Evolutionary conservation across 2,797 vertebrate species (phyloP).

Genomic region (Manis crassicaudata): DNA sequence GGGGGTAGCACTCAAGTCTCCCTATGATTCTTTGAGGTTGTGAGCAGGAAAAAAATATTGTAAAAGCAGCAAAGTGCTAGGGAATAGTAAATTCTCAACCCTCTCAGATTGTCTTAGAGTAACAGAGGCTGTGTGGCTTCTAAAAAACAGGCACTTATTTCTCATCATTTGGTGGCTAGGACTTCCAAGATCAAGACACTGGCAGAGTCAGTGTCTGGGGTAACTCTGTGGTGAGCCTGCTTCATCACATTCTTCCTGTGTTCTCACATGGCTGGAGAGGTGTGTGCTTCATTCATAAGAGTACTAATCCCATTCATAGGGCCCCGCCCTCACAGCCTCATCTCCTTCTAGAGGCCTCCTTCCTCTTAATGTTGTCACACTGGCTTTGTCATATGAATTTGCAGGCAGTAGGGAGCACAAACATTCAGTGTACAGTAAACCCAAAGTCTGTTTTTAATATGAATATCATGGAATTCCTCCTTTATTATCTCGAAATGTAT

Average conservation of each 20-base stretch:
- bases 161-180: not conserved
- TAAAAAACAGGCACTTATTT: not conserved
- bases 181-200: not conserved
- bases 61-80: not conserved
- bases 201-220: not conserved
- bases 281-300: not conserved
- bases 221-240: not conserved
- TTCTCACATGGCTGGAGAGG: not conserved
- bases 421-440: not conserved
- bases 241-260: not conserved
- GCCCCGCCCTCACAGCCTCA: not conserved
- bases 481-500: slow-evolving; percentile 6
- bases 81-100: not conserved
- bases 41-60: not conserved
- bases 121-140: not conserved
- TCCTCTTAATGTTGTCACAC: not conserved
- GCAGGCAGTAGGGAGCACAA: not conserved
- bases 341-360: not conserved
- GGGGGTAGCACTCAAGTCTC: not conserved
- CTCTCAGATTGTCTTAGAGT: not conserved
- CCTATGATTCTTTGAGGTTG: not conserved
- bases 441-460: not conserved
- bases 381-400: not conserved
- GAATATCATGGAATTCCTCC: not conserved
- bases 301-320: not conserved